A percentile compares a stretch with the other conserved stretches of the same genome.
Conservation (phyloP, 2,797 vertebrate genomes). For the Falco novaeseelandiae region DNA sequence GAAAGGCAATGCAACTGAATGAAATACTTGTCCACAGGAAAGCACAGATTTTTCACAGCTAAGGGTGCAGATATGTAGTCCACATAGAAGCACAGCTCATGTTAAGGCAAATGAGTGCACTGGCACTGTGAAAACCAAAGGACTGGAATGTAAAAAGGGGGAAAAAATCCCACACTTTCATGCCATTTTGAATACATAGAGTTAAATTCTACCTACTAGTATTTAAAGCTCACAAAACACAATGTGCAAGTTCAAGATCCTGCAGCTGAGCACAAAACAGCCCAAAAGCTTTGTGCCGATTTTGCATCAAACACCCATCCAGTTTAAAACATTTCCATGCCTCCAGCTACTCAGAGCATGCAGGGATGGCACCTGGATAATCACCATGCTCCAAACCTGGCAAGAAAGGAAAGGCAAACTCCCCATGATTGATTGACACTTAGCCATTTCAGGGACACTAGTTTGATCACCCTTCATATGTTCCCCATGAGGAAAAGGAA, state of each 20-base stretch:
- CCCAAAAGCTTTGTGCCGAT: background rate
- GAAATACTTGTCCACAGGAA: background rate
- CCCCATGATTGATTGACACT: background rate
- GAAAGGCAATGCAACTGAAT: background rate
- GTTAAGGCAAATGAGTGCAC: background rate
- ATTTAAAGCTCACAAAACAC: rapidly evolving
- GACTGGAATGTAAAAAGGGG: background rate
- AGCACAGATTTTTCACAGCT: background rate
- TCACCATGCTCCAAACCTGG: background rate
- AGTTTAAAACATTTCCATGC: background rate
- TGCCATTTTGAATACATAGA: background rate
- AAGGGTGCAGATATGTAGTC: background rate
- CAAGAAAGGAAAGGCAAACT: background rate
- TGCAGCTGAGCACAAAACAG: background rate
- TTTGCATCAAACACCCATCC: background rate
- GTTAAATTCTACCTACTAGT: background rate
- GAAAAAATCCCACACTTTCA: background rate
- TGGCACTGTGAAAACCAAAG: background rate
- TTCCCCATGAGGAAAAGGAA: background rate
- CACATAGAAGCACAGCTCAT: background rate
- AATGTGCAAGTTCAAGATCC: background rate
- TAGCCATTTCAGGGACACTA: background rate
- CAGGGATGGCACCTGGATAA: background rate
- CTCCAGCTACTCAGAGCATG: background rate
- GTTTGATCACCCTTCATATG: background rate